phyloP scores from a whole-genome alignment of 1,140 invertebrate genomes.

The Centruroides vittatus region DNA sequence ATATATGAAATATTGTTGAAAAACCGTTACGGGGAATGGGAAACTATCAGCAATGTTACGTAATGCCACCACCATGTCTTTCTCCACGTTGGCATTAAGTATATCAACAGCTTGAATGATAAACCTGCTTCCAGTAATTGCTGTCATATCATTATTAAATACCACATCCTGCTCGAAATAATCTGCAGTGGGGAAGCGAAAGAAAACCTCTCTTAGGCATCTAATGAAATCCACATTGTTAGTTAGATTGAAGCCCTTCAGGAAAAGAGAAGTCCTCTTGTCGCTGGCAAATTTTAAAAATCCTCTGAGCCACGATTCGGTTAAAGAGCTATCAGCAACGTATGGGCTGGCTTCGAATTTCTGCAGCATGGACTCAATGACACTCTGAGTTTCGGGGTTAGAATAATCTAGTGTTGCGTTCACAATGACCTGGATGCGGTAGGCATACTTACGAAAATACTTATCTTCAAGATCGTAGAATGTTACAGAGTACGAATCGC shows the following conservation, averaged over 20 bases:
- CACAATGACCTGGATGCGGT: constrained; percentile 76
- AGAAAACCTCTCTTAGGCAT: constrained; percentile 52
- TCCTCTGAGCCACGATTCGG: constrained; percentile 78
- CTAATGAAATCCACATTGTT: constrained; percentile 56
- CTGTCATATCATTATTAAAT: constrained; percentile 55
- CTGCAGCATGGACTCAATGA: constrained; percentile 62
- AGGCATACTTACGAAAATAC: constrained; percentile 81
- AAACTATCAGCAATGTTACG: constrained; percentile 60
- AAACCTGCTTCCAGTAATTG: constrained; percentile 68
- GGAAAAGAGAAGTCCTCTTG: constrained; percentile 46
- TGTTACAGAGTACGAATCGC: constrained; percentile 75
- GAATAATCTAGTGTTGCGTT: constrained; percentile 73
- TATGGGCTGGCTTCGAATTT: constrained; percentile 66
- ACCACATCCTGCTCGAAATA: constrained; percentile 66
- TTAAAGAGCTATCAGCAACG: constrained; percentile 54
- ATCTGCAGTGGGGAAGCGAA: constrained; percentile 30
- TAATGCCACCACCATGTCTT: constrained; percentile 72
- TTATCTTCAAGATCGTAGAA: constrained; percentile 80
- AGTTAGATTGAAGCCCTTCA: constrained; percentile 51
- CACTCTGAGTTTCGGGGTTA: constrained; percentile 53
- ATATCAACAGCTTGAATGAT: constrained; percentile 80
- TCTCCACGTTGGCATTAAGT: constrained; percentile 74
- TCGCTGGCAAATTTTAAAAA: constrained; percentile 62
- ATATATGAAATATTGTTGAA: constrained; percentile 88
- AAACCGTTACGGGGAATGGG: constrained; percentile 70